Percentiles rank a stretch among this genome's conserved stretches.
phyloP scores from a whole-genome alignment of 2,888 invertebrate genomes.

The Helobdella robusta region DNA sequence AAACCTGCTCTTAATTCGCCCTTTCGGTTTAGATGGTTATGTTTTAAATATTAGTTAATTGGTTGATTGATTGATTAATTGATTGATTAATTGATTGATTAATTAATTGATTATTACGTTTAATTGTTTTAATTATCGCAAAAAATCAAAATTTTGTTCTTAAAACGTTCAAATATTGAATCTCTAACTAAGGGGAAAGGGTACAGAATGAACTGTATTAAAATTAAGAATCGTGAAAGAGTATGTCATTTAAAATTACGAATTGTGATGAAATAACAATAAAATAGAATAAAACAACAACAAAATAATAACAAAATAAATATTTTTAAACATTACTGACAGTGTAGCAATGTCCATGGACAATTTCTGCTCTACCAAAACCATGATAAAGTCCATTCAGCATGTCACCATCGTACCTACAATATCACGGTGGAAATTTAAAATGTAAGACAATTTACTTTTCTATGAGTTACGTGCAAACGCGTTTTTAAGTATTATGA shows the following conservation, averaged over 20 bases:
- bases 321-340: constrained; percentile 32
- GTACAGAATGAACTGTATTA: too few relatives aligned
- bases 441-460: too few relatives aligned
- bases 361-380: constrained; percentile 43
- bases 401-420: constrained; percentile 46
- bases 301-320: neutral
- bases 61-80: neutral
- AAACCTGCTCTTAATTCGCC: constrained; percentile 47
- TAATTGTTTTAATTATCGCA: too few relatives aligned
- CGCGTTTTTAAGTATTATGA: too few relatives aligned
- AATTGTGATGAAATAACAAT: too few relatives aligned
- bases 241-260: too few relatives aligned
- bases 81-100: neutral
- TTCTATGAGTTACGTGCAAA: too few relatives aligned
- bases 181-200: too few relatives aligned
- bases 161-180: too few relatives aligned
- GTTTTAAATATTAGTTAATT: neutral
- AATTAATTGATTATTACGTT: neutral
- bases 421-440: too few relatives aligned
- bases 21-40: constrained; percentile 33
- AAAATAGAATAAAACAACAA: too few relatives aligned
- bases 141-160: neutral
- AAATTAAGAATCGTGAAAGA: too few relatives aligned
- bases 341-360: constrained; percentile 46
- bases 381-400: constrained; percentile 47